A percentile compares a stretch with the other conserved stretches of the same genome.
Conservation (phyloP, 2,797 vertebrate species). For the Lophotriccus pileatus region DNA sequence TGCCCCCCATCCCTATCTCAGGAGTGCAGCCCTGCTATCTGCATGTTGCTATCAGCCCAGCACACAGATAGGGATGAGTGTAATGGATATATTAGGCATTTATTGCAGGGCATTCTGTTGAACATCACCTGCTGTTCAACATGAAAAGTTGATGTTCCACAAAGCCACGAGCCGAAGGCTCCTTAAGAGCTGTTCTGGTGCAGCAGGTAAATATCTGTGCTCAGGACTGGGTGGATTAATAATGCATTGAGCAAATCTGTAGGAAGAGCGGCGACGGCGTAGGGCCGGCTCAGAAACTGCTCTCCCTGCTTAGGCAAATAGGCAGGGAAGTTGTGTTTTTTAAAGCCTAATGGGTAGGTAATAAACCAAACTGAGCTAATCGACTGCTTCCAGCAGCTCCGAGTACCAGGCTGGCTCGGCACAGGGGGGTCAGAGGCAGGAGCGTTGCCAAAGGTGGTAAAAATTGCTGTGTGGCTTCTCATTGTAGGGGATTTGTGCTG, state of each 20-base stretch:
- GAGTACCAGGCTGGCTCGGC: rapidly evolving
- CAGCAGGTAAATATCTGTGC: conserved; percentile 33
- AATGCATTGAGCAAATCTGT: conserved; percentile 33
- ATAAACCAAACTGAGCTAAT: neutral
- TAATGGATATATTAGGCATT: conserved; percentile 50
- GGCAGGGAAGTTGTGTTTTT: conserved; percentile 21
- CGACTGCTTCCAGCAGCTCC: neutral
- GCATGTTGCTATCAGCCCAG: neutral
- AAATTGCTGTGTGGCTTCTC: neutral
- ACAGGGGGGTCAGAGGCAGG: neutral
- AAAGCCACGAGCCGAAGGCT: conserved; percentile 30
- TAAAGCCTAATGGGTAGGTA: neutral
- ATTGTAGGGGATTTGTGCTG: rapidly evolving
- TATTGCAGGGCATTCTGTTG: conserved; percentile 31
- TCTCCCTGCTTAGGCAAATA: neutral
- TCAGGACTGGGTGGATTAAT: conserved; percentile 33
- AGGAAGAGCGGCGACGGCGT: neutral
- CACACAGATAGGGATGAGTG: neutral
- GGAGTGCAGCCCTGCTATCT: conserved; percentile 41
- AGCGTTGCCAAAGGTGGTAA: rapidly evolving
- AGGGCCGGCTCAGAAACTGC: neutral
- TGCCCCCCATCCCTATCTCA: neutral
- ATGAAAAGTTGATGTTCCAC: conserved; percentile 57
- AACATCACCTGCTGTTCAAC: conserved; percentile 64
- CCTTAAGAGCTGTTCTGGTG: conserved; percentile 18